Evolutionary conservation across 2,797 vertebrate species (phyloP), one percentile per base, ranked within the genome.

Genomic region (Denticeps clupeoides): DNA sequence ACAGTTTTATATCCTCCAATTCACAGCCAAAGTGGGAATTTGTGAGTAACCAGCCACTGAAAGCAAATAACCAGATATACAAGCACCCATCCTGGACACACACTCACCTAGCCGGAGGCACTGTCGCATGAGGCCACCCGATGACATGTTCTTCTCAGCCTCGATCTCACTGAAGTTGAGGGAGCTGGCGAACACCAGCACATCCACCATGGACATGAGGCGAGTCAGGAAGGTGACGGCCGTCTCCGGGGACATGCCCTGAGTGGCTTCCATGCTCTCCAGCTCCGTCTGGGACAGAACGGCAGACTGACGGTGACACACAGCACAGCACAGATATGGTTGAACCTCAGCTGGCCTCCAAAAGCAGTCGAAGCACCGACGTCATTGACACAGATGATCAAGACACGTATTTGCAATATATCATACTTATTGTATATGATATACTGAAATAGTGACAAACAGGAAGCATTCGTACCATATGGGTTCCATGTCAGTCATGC

Each of bases 91-190:
- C 22, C 13, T 5, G 3, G 25, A 6, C 11, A 21, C 26, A 42
- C 41, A 46, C 51, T 32, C 31, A 65, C 65, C 54, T 45, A 57
- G 46, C 2, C 66, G 38, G 19, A 59, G 85, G 75, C 93, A 98
- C 77, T 99, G 95, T 41, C 95, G 85, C 91, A 98, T 96, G 60
- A 99, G 78, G 38, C 95, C 93, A 44, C 95, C 95, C 4, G 93
- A 91, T 50, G 93, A 97, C 95, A 99, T 98, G 77, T 99, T 99
- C 78, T 98, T 99, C 73, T 99, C 95, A 7, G 93, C 93, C 78
- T 99, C 95, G 21, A 99, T 97, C 72, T 99, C 93, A 60, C 91
- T 95, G 73, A 99, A 99, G 83, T 99, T 99, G 58, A 98, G 87
- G 49, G 95, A 97, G 48, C 93, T 97, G 53, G 93, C 93, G 66